A percentile compares a stretch with the other conserved stretches of the same genome.
Conservation (phyloP, 2,113 vertebrate genomes). For the Callocephalon fimbriatum region DNA sequence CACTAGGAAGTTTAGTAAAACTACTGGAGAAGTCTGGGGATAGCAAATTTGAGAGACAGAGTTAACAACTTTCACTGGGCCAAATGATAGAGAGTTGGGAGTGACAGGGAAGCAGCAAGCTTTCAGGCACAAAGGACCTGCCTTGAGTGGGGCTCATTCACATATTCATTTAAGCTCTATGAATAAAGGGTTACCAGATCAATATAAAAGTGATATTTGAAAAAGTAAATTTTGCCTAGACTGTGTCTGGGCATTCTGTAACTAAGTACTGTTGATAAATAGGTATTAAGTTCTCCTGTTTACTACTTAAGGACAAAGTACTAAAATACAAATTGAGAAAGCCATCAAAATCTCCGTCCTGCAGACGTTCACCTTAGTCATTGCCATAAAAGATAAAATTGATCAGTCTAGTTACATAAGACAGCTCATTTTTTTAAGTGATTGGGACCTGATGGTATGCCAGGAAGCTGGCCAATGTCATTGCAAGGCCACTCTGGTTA, state of each 20-base stretch:
- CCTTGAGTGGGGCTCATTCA: background rate
- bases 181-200: background rate
- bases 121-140: background rate
- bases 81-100: background rate
- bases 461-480: background rate
- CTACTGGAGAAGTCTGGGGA: background rate
- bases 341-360: background rate
- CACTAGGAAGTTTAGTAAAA: background rate
- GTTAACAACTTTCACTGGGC: background rate
- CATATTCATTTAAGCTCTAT: background rate
- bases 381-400: background rate
- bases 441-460: background rate
- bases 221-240: background rate
- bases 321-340: background rate
- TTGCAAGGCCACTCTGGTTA: background rate
- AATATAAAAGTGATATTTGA: background rate
- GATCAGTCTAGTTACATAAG: background rate
- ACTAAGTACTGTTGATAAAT: background rate
- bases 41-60: background rate
- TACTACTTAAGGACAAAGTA: background rate
- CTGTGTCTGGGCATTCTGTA: background rate
- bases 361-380: background rate
- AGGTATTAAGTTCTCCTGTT: background rate
- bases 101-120: background rate
- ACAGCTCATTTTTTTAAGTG: background rate